Percentiles rank a stretch among this genome's conserved stretches.
These are phyloP conservation scores for Corythaixoides concolor DNA, from an alignment of 2,113 vertebrate species.

Conservation along the genomic window DNA sequence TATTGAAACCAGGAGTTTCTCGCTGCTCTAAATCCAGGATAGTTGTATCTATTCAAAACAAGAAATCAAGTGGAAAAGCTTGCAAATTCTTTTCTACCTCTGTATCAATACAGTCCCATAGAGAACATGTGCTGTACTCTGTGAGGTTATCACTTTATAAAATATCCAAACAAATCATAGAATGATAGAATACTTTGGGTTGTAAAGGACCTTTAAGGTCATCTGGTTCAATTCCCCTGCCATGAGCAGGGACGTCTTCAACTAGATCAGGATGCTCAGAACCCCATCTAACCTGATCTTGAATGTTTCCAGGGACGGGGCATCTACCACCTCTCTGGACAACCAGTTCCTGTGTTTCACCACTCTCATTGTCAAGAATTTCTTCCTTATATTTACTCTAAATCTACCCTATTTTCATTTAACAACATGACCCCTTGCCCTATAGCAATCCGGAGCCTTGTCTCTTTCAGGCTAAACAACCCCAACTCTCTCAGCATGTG, in stretches of 20 bases:
- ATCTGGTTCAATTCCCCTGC: neutral
- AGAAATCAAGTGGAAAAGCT: neutral
- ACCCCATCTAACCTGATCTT: neutral
- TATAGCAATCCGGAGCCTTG: neutral
- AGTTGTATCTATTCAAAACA: neutral
- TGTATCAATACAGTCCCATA: neutral
- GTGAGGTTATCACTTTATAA: neutral
- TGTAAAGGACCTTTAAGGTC: neutral
- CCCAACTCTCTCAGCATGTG: neutral
- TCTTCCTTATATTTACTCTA: no score
- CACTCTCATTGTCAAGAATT: no score
- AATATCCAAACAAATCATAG: neutral
- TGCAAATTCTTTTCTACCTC: neutral
- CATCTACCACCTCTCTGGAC: neutral
- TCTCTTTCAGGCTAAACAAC: neutral
- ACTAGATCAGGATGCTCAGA: neutral
- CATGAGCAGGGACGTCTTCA: neutral
- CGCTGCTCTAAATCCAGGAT: neutral
- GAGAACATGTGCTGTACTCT: neutral
- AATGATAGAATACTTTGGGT: no score
- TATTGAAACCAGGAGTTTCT: neutral
- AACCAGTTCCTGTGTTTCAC: neutral
- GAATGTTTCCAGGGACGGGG: neutral
- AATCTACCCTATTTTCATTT: no score
- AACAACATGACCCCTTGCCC: no score